Conservation (phyloP, 2,888 invertebrate genomes). For the Papilio demoleus region DNA sequence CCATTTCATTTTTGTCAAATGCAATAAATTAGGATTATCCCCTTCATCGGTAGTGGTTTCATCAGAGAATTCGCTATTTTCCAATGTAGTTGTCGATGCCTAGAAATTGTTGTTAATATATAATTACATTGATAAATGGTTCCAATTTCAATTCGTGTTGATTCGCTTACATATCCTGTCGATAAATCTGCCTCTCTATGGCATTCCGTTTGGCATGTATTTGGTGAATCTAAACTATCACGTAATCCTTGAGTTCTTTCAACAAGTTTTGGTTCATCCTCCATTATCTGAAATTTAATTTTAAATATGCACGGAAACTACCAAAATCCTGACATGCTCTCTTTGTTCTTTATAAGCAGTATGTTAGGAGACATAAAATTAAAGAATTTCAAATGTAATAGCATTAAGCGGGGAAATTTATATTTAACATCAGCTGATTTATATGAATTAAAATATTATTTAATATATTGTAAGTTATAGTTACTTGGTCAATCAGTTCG, state of each 20-base stretch:
- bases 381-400: no score
- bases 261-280: slow-evolving; percentile 62
- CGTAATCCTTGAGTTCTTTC: slow-evolving; percentile 71
- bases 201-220: slow-evolving; percentile 38
- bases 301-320: no score
- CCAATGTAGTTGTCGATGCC: slow-evolving; percentile 51
- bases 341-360: no score
- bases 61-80: slow-evolving; percentile 54
- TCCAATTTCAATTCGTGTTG: not conserved
- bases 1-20: slow-evolving; percentile 76
- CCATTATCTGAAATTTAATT: slow-evolving; percentile 48
- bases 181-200: slow-evolving; percentile 45
- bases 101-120: slow-evolving; percentile 41
- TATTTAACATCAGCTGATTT: not conserved
- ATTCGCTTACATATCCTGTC: slow-evolving; percentile 50
- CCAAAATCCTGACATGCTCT: no score
- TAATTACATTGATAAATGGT: slow-evolving; percentile 16
- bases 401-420: no score
- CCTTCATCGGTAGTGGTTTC: slow-evolving; percentile 46
- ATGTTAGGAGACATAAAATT: no score
- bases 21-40: slow-evolving; percentile 62
- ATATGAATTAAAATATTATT: no score
- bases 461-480: slow-evolving; percentile 40
- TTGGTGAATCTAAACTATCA: slow-evolving; percentile 61
- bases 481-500: slow-evolving; percentile 45